Evolutionary conservation across 2,888 invertebrate genomes (phyloP).

Genomic region (Chydorus sphaericus): DNA sequence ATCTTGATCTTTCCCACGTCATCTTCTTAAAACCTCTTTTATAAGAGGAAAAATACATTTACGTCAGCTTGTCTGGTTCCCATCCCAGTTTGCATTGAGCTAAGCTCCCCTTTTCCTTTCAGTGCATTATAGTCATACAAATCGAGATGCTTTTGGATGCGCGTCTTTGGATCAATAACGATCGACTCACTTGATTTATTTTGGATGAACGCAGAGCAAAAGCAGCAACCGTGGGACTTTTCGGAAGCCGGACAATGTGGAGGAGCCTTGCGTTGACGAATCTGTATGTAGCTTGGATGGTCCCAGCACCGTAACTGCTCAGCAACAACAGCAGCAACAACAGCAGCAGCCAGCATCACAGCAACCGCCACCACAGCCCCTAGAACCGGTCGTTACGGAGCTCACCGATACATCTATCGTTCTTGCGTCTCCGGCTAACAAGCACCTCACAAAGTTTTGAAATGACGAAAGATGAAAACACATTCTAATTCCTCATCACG

Average conservation of each 20-base stretch:
- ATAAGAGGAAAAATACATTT: no score
- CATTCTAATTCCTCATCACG: no score
- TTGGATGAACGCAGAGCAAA: slow-evolving; percentile 3
- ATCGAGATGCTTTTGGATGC: no score
- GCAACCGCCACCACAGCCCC: neutral
- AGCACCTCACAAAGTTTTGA: neutral
- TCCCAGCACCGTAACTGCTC: slow-evolving; percentile 29
- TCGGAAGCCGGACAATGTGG: neutral
- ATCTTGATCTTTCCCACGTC: neutral
- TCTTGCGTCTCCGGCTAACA: neutral
- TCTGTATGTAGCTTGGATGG: slow-evolving; percentile 80
- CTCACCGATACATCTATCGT: neutral
- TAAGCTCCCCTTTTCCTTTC: neutral
- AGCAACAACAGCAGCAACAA: neutral
- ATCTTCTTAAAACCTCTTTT: no score
- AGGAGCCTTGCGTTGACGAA: slow-evolving; percentile 49
- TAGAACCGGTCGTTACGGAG: neutral
- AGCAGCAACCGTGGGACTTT: neutral
- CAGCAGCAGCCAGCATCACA: neutral
- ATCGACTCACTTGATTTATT: no score
- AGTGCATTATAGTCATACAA: neutral
- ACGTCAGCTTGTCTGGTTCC: no score
- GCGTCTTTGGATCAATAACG: no score
- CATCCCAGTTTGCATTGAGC: no score
- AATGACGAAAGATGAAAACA: no score